Evolutionary conservation across 1,140 invertebrate species (phyloP).

Genomic region (Eubasilissa regina): DNA sequence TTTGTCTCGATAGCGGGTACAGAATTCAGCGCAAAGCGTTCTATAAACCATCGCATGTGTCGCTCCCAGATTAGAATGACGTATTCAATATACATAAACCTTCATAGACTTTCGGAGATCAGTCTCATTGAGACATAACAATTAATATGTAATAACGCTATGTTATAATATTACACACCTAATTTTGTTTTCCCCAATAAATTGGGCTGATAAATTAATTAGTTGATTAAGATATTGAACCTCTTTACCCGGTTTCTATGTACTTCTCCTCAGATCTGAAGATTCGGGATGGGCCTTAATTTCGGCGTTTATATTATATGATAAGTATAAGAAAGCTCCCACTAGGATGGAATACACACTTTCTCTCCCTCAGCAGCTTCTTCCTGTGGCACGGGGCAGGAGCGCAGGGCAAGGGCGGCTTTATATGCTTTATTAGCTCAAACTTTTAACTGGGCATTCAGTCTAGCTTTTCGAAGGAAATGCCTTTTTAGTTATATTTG

Average conservation of each 20-base stretch:
- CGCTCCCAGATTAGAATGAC: too few species aligned
- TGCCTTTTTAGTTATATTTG: neutral
- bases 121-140: too few species aligned
- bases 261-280: neutral
- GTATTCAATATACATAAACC: too few species aligned
- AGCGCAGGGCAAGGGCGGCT: neutral
- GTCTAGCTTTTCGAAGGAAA: neutral
- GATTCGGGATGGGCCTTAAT: slow-evolving; percentile 3
- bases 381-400: neutral
- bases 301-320: slow-evolving; percentile 38
- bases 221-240: neutral
- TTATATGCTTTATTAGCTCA: slow-evolving; percentile 26
- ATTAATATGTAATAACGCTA: too few species aligned
- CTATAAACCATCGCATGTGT: too few species aligned
- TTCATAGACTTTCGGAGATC: too few species aligned
- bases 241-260: neutral
- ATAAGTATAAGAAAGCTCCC: slow-evolving; percentile 49
- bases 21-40: too few species aligned
- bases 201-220: too few species aligned
- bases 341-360: slow-evolving; percentile 4
- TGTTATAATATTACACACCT: too few species aligned
- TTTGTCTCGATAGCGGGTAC: too few species aligned
- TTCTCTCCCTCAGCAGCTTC: neutral
- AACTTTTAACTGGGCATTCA: slow-evolving; percentile 13
- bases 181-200: too few species aligned